Evolutionary conservation across 2,113 vertebrate species (phyloP).

Genomic region (Coptodon rendalli): DNA sequence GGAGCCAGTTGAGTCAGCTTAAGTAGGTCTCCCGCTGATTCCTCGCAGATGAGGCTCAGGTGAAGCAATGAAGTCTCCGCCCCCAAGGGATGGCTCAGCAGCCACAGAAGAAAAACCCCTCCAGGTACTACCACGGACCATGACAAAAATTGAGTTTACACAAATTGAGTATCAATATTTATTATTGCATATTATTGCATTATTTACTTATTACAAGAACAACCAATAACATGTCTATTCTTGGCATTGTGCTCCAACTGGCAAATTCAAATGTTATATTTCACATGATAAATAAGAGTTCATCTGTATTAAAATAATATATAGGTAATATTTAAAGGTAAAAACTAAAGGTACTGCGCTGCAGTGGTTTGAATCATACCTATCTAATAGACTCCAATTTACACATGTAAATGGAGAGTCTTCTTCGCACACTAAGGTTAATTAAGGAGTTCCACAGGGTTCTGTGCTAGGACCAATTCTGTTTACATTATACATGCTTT

Average conservation of each 20-base stretch:
- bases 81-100: not conserved
- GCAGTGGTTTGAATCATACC: too few relatives aligned
- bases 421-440: too few relatives aligned
- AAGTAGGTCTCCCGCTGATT: not conserved
- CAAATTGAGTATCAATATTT: not conserved
- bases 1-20: not conserved
- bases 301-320: not conserved
- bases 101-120: not conserved
- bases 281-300: not conserved
- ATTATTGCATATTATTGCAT: too few relatives aligned
- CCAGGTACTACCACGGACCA: rapidly evolving
- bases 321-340: not conserved
- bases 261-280: not conserved
- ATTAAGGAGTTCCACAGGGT: too few relatives aligned
- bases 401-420: too few relatives aligned
- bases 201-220: not conserved
- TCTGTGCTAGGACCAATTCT: too few relatives aligned
- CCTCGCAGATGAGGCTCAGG: not conserved
- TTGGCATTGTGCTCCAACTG: not conserved
- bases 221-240: not conserved
- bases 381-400: too few relatives aligned
- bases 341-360: too few relatives aligned
- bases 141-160: not conserved
- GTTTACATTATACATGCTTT: too few relatives aligned
- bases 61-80: not conserved